Evolutionary conservation across 2,888 invertebrate genomes (phyloP).

Genomic region (Drosophila kambysellisi): DNA sequence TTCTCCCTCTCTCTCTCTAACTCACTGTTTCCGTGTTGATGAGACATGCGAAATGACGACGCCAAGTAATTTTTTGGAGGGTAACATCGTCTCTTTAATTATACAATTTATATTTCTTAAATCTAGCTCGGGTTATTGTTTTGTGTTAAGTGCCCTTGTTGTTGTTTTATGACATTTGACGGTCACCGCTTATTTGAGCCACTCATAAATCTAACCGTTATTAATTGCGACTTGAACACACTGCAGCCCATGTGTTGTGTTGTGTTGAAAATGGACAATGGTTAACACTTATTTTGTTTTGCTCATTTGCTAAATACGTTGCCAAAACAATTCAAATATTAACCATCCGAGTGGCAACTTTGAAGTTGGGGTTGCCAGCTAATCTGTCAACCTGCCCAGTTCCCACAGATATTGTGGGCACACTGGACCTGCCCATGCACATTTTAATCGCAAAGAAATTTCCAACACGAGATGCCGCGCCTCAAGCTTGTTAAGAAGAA

Average conservation of each 20-base stretch:
- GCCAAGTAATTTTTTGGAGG: slow-evolving; percentile 16
- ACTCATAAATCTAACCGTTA: slow-evolving; percentile 69
- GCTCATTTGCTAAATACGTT: slow-evolving; percentile 1
- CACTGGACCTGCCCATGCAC: background rate
- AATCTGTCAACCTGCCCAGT: background rate
- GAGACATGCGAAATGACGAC: slow-evolving; percentile 13
- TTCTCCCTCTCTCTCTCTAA: slow-evolving; percentile 3
- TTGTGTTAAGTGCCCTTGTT: slow-evolving; percentile 44
- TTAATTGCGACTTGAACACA: slow-evolving; percentile 60
- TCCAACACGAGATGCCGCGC: background rate
- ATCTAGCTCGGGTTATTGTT: slow-evolving; percentile 39
- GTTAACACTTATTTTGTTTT: background rate
- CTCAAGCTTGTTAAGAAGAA: background rate
- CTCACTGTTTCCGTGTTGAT: slow-evolving; percentile 5
- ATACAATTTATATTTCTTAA: slow-evolving; percentile 63
- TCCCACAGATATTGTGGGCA: background rate
- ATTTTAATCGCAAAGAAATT: background rate
- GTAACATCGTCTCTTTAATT: slow-evolving; percentile 56
- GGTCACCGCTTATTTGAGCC: slow-evolving; percentile 41
- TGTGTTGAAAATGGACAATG: background rate
- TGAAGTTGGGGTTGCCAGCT: background rate
- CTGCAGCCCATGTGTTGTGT: slow-evolving; percentile 1
- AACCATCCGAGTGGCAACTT: background rate
- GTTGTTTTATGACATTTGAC: slow-evolving; percentile 62
- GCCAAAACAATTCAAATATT: background rate